phyloP scores from a whole-genome alignment of 2,113 vertebrate genomes.

The Isurus oxyrinchus region DNA sequence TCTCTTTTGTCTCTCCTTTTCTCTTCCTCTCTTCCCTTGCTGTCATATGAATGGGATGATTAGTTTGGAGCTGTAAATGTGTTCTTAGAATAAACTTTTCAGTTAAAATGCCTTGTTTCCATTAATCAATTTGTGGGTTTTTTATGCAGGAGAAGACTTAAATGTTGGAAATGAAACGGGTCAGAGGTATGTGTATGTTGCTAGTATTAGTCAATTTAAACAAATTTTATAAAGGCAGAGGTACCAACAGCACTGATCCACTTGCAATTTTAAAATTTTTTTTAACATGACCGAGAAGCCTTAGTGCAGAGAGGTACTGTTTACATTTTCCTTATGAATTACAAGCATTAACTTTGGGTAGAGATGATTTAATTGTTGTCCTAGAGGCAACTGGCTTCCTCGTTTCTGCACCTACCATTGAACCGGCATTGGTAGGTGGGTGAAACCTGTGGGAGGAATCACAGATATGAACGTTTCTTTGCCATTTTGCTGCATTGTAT shows the following conservation, averaged over 20 bases:
- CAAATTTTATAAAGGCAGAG: background rate
- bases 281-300: background rate
- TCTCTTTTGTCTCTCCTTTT: background rate
- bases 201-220: background rate
- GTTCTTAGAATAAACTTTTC: background rate
- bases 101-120: background rate
- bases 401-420: background rate
- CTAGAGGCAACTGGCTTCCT: background rate
- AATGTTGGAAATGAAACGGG: background rate
- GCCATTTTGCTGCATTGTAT: background rate
- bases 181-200: conserved; percentile 2
- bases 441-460: background rate
- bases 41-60: background rate
- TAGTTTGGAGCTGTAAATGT: background rate
- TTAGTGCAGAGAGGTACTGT: background rate
- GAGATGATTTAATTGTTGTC: background rate
- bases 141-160: conserved; percentile 21
- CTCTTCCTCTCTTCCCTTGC: background rate
- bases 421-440: background rate
- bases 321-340: background rate
- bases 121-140: background rate
- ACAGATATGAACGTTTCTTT: background rate
- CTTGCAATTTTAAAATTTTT: background rate
- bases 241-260: background rate
- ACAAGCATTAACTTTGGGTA: background rate